These are phyloP conservation scores for Coccyzus lansbergi DNA, from an alignment of 2,797 vertebrate species.

Conservation along the genomic window DNA sequence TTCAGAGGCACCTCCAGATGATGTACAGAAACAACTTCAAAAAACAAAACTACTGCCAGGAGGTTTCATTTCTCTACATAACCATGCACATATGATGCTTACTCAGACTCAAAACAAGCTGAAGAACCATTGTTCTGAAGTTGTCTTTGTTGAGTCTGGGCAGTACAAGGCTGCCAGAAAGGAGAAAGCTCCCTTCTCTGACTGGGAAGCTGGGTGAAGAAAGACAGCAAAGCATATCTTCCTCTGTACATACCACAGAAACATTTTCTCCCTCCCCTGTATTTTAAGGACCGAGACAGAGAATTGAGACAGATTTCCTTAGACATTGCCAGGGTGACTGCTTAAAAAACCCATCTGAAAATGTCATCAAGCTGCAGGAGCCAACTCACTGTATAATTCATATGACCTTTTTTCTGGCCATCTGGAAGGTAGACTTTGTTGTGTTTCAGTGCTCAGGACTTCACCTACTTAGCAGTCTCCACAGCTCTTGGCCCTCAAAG, in stretches of 20 bases:
- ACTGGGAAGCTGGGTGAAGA: background rate
- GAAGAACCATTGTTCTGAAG: background rate
- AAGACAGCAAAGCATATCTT: accelerated
- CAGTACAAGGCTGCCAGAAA: background rate
- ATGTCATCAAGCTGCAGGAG: background rate
- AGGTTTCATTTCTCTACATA: background rate
- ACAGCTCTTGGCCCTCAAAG: background rate
- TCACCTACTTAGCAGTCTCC: background rate
- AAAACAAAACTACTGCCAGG: background rate
- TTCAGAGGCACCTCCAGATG: background rate
- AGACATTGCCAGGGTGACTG: background rate
- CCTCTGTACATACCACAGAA: background rate
- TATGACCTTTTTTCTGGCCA: background rate
- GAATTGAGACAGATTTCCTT: background rate
- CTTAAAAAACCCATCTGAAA: background rate
- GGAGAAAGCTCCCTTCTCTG: background rate
- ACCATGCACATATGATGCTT: background rate
- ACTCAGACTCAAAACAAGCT: background rate
- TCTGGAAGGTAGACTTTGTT: background rate
- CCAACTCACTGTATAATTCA: background rate
- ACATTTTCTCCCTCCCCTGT: background rate
- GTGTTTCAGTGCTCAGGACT: background rate
- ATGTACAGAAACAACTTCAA: background rate
- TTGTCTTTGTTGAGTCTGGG: background rate
- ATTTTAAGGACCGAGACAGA: background rate